Evolutionary conservation across 1,140 invertebrate genomes (phyloP).

Genomic region (Physella acuta): DNA sequence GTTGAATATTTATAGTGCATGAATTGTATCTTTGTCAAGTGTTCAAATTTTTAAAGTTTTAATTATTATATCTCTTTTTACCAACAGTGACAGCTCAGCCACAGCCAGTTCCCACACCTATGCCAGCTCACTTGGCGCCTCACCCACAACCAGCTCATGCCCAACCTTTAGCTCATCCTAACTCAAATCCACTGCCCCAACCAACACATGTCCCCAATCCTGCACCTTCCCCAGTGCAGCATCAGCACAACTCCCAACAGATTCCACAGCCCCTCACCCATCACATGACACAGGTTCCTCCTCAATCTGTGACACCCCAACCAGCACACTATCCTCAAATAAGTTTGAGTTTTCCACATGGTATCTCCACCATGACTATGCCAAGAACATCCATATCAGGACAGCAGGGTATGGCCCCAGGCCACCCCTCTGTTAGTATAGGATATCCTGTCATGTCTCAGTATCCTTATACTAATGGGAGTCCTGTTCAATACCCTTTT

Average conservation of each 20-base stretch:
- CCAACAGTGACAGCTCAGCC: slow-evolving; percentile 15
- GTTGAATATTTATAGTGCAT: too few species aligned
- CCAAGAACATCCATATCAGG: slow-evolving; percentile 13
- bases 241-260: slow-evolving; percentile 5
- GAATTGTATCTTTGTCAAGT: too few species aligned
- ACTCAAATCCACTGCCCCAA: slow-evolving; percentile 6
- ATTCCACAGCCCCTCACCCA: slow-evolving; percentile 6
- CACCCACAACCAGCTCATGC: slow-evolving; percentile 14
- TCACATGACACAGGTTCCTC: slow-evolving; percentile 16
- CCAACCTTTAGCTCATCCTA: slow-evolving; percentile 10
- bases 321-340: slow-evolving; percentile 20
- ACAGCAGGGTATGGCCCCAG: slow-evolving; percentile 15
- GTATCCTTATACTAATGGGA: slow-evolving; percentile 13
- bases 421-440: slow-evolving; percentile 3
- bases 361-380: neutral
- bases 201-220: slow-evolving; percentile 19
- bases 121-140: slow-evolving; percentile 8
- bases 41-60: too few species aligned
- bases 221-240: slow-evolving; percentile 22
- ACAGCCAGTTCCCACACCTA: slow-evolving; percentile 4
- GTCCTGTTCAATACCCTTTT: slow-evolving; percentile 7
- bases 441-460: neutral
- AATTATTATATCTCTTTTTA: too few species aligned
- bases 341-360: neutral
- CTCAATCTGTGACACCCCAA: slow-evolving; percentile 17